Conservation (phyloP, 2,888 invertebrate genomes). For the Tinea trinotella region DNA sequence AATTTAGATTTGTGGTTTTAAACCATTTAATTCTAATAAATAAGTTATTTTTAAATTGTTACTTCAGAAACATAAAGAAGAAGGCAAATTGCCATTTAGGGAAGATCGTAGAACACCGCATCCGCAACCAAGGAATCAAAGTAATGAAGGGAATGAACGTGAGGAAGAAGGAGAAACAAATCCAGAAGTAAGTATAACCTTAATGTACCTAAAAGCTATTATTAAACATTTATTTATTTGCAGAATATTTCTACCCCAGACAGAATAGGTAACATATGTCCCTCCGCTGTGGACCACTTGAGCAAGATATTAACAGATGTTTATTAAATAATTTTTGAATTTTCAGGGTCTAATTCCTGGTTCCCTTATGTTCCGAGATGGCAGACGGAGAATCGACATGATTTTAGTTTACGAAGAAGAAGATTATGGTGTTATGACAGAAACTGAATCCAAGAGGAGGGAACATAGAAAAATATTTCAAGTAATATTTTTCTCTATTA, state of each 20-base stretch:
- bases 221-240: no score
- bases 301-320: neutral
- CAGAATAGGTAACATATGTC: no score
- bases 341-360: conserved; percentile 75
- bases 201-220: no score
- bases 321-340: neutral
- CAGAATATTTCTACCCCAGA: no score
- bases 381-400: conserved; percentile 88
- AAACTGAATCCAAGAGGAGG: conserved; percentile 78
- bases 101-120: neutral
- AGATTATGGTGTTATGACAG: conserved; percentile 85
- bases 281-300: no score
- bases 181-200: neutral
- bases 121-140: neutral
- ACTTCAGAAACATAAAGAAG: neutral
- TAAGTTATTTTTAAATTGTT: conserved; percentile 31
- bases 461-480: conserved; percentile 82
- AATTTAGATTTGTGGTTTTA: no score
- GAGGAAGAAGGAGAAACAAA: conserved; percentile 9
- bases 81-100: neutral
- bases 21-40: no score
- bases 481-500: conserved; percentile 37
- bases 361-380: conserved; percentile 82
- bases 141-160: neutral
- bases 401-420: conserved; percentile 89